Conservation (phyloP, 2,888 invertebrate species). For the Aspidapion aeneum region DNA sequence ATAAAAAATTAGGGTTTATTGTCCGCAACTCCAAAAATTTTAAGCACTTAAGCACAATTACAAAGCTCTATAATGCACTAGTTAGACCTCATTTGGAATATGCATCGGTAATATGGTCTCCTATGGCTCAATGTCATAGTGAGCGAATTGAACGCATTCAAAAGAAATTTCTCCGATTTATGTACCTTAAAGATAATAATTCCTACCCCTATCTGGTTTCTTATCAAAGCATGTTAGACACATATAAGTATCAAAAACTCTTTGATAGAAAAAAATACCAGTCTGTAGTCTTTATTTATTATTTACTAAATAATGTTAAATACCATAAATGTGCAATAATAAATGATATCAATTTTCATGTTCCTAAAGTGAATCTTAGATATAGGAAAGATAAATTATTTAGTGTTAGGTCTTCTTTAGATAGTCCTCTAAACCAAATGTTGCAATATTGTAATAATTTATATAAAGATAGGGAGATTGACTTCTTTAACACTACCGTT, state of each 20-base stretch:
- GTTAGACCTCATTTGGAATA: conserved; percentile 16
- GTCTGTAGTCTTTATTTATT: conserved; percentile 11
- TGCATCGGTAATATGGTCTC: conserved; percentile 14
- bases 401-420: conserved; percentile 2
- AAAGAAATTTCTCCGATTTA: conserved; percentile 13
- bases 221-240: conserved; percentile 11
- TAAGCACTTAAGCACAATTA: conserved; percentile 4
- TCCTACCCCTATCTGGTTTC: conserved; percentile 11
- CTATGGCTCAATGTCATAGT: conserved; percentile 1
- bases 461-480: neutral
- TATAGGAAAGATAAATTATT: conserved; percentile 2
- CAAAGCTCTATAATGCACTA: conserved; percentile 13
- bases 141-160: conserved; percentile 9
- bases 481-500: neutral
- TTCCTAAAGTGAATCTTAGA: conserved; percentile 7
- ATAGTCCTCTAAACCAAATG: conserved; percentile 6
- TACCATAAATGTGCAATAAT: conserved; percentile 6
- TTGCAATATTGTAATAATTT: conserved; percentile 6
- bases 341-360: conserved; percentile 6
- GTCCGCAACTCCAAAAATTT: conserved; percentile 8
- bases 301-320: conserved; percentile 6
- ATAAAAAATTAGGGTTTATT: conserved; percentile 10
- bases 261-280: conserved; percentile 11
- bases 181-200: conserved; percentile 10
- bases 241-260: conserved; percentile 13